Evolutionary conservation across 2,797 vertebrate genomes (phyloP).

Genomic region (Carcharodon carcharias): DNA sequence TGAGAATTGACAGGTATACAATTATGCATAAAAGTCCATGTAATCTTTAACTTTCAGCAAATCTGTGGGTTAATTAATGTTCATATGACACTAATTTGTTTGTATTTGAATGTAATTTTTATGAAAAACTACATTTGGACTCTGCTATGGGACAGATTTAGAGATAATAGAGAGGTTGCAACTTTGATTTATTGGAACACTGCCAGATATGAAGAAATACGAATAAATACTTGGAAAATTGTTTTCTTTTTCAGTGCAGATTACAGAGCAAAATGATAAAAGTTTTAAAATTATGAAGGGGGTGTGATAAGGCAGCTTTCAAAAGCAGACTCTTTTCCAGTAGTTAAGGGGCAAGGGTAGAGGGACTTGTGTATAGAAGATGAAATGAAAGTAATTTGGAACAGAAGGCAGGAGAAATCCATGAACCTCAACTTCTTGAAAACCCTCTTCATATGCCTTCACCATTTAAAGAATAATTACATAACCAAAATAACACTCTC

Average conservation of each 20-base stretch:
- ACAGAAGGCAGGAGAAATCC: neutral
- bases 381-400: neutral
- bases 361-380: neutral
- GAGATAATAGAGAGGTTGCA: neutral
- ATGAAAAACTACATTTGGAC: neutral
- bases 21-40: neutral
- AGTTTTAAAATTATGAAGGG: neutral
- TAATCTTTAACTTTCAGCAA: neutral
- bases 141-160: neutral
- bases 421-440: neutral
- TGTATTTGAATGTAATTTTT: neutral
- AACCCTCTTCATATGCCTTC: neutral
- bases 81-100: neutral
- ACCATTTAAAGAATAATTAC: neutral
- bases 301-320: neutral
- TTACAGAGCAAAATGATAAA: neutral
- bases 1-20: slow-evolving; percentile 85
- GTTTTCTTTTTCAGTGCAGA: neutral
- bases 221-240: neutral
- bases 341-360: neutral
- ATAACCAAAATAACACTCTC: neutral
- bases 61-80: neutral
- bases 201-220: neutral
- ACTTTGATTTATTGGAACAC: neutral
- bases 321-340: neutral